Percentiles rank a stretch among this genome's conserved stretches.
Conservation (phyloP, 2,113 vertebrate genomes). For the Thryonomys swinderianus region DNA sequence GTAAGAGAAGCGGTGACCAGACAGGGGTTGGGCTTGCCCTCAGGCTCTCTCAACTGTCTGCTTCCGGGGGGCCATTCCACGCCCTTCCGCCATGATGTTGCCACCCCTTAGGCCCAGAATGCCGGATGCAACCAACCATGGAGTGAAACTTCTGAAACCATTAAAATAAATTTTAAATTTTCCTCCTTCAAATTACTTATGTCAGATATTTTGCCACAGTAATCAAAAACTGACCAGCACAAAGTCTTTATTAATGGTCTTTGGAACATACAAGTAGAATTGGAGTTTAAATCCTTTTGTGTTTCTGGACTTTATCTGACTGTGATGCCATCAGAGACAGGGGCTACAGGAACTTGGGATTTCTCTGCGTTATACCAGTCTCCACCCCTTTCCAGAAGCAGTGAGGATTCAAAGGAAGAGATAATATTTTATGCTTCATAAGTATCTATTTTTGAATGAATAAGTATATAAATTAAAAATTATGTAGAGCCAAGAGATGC, state of each 20-base stretch:
- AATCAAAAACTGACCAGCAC: not conserved
- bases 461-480: not conserved
- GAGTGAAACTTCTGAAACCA: not conserved
- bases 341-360: not conserved
- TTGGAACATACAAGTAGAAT: not conserved
- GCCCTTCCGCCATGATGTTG: not conserved
- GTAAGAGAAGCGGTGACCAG: not conserved
- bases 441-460: not conserved
- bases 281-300: not conserved
- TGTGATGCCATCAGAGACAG: not conserved
- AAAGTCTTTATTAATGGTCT: not conserved
- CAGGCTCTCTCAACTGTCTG: not conserved
- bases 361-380: not conserved
- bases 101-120: not conserved
- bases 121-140: not conserved
- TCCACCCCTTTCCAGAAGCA: not conserved
- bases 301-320: not conserved
- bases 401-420: not conserved
- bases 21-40: not conserved
- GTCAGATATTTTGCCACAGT: not conserved
- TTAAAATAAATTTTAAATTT: not conserved
- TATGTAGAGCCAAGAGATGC: not conserved
- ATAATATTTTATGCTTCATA: not conserved
- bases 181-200: not conserved
- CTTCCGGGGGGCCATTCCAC: not conserved